Evolutionary conservation across 2,113 vertebrate genomes (phyloP).

Genomic region (Myotis brandtii): DNA sequence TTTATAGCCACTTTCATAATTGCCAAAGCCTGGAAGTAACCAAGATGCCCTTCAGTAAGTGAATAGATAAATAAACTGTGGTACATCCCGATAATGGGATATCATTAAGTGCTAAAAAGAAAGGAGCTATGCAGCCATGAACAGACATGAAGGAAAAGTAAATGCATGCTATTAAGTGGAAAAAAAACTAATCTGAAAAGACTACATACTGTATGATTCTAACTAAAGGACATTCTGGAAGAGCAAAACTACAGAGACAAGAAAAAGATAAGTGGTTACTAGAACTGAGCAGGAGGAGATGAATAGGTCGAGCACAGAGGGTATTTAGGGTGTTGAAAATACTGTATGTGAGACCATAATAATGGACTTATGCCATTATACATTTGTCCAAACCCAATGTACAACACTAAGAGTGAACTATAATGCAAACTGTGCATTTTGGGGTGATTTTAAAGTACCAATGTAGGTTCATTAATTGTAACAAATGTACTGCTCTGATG

Average conservation of each 20-base stretch:
- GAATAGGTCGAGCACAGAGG: not conserved
- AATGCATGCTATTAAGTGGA: not conserved
- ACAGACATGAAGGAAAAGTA: not conserved
- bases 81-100: not conserved
- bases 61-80: not conserved
- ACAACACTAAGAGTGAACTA: not conserved
- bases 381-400: not conserved
- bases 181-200: not conserved
- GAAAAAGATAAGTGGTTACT: not conserved
- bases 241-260: not conserved
- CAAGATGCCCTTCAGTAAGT: not conserved
- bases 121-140: not conserved
- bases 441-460: not conserved
- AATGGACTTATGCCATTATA: not conserved
- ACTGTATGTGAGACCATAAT: not conserved
- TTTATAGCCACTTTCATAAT: not conserved
- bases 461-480: not conserved
- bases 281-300: not conserved
- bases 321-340: not conserved
- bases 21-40: not conserved
- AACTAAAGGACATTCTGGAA: not conserved
- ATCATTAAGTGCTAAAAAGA: not conserved
- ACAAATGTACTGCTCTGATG: not conserved
- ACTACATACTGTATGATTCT: not conserved
- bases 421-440: not conserved